phyloP scores from a whole-genome alignment of 2,888 invertebrate genomes.

The Escarpia spicata region DNA sequence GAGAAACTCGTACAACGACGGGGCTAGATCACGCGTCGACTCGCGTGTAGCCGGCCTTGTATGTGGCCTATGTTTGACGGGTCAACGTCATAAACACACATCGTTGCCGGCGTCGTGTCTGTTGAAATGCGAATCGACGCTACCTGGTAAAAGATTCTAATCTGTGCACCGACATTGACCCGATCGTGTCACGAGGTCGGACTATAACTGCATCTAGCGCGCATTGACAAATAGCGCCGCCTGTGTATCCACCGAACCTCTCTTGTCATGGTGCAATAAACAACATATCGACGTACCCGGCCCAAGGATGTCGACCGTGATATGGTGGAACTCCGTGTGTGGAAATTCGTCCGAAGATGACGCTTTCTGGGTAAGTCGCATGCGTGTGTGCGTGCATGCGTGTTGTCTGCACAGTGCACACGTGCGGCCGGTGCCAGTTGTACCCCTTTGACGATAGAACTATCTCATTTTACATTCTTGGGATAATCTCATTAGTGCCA shows the following conservation, averaged over 20 bases:
- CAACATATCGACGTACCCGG: background rate
- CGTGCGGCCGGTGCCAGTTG: background rate
- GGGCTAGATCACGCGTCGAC: too few species aligned
- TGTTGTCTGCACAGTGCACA: background rate
- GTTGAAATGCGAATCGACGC: background rate
- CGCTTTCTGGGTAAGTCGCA: background rate
- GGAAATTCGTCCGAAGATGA: background rate
- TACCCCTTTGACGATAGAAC: too few species aligned
- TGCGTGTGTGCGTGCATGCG: background rate
- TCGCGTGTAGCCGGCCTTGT: too few species aligned
- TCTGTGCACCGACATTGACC: background rate
- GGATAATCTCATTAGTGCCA: too few species aligned
- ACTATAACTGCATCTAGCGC: background rate
- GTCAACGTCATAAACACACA: background rate
- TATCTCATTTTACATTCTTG: too few species aligned
- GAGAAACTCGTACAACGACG: too few species aligned
- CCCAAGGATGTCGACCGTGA: background rate
- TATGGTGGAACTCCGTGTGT: constrained; percentile 1
- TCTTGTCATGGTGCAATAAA: background rate
- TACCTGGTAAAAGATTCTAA: background rate
- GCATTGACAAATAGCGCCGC: background rate
- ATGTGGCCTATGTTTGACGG: background rate
- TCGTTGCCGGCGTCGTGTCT: background rate
- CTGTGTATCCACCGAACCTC: background rate
- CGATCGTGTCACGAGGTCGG: background rate